Conservation (phyloP, 2,797 vertebrate species). For the Oreortyx pictus region DNA sequence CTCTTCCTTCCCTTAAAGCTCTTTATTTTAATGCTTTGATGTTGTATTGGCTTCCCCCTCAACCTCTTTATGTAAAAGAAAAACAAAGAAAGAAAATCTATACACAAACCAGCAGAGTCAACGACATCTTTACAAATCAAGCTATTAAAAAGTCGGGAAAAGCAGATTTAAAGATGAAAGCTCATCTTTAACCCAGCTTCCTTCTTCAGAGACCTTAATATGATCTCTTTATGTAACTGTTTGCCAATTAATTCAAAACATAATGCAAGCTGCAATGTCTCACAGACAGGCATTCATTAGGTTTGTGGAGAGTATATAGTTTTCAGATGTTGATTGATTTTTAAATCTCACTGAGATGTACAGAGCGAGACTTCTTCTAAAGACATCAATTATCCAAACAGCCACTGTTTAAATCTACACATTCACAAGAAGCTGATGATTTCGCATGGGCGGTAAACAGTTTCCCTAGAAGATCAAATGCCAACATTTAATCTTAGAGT, state of each 20-base stretch:
- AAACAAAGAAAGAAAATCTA: slow-evolving; percentile 65
- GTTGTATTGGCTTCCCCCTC: slow-evolving; percentile 18
- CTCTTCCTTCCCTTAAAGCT: slow-evolving; percentile 63
- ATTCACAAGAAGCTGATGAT: background rate
- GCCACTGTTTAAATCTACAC: background rate
- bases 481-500: background rate
- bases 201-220: slow-evolving; percentile 69
- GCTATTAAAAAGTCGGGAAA: slow-evolving; percentile 64
- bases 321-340: slow-evolving; percentile 37
- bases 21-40: slow-evolving; percentile 66
- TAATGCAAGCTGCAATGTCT: slow-evolving; percentile 29
- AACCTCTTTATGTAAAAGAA: slow-evolving; percentile 45
- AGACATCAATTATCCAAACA: slow-evolving; percentile 34
- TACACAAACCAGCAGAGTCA: slow-evolving; percentile 48
- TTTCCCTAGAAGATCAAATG: background rate
- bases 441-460: background rate
- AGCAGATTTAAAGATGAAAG: slow-evolving; percentile 71
- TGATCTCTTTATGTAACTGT: slow-evolving; percentile 70
- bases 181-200: slow-evolving; percentile 66
- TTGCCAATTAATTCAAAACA: slow-evolving; percentile 69
- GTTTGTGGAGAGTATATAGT: background rate
- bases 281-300: slow-evolving; percentile 43
- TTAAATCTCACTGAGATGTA: slow-evolving; percentile 35
- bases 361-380: slow-evolving; percentile 22
- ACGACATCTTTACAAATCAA: slow-evolving; percentile 66